A percentile compares a stretch with the other conserved stretches of the same genome.
Conservation (phyloP, 2,888 invertebrate species). For the Phorcus lineatus region DNA sequence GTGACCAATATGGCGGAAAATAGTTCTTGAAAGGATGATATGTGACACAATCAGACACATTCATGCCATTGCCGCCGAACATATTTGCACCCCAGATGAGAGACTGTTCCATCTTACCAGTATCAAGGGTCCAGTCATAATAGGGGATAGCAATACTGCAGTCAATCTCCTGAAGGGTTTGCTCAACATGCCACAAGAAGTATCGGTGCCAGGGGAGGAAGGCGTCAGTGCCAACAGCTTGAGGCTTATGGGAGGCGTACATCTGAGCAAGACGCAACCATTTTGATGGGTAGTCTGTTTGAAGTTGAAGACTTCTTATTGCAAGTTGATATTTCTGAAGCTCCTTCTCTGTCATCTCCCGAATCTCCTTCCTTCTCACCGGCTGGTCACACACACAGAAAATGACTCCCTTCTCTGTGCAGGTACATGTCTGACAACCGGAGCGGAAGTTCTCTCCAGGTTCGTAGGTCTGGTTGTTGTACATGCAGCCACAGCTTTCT, state of each 20-base stretch:
- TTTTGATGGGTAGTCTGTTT: constrained; percentile 57
- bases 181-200: constrained; percentile 67
- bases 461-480: constrained; percentile 58
- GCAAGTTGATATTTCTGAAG: constrained; percentile 65
- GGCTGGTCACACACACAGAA: constrained; percentile 55
- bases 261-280: constrained; percentile 68
- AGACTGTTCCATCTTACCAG: constrained; percentile 63
- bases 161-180: constrained; percentile 63
- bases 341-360: constrained; percentile 68
- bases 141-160: constrained; percentile 73
- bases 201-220: constrained; percentile 73
- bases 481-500: constrained; percentile 67
- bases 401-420: constrained; percentile 56
- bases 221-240: constrained; percentile 62
- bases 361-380: constrained; percentile 66
- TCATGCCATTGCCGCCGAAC: constrained; percentile 71
- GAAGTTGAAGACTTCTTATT: constrained; percentile 54
- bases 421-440: constrained; percentile 65
- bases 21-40: constrained; percentile 71
- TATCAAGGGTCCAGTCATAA: constrained; percentile 74
- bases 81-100: constrained; percentile 69
- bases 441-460: constrained; percentile 56
- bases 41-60: constrained; percentile 60
- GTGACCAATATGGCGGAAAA: constrained; percentile 63
- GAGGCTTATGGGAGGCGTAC: constrained; percentile 65